These are phyloP conservation scores for Epinotia bilunana DNA, from an alignment of 2,888 invertebrate genomes.

Conservation along the genomic window DNA sequence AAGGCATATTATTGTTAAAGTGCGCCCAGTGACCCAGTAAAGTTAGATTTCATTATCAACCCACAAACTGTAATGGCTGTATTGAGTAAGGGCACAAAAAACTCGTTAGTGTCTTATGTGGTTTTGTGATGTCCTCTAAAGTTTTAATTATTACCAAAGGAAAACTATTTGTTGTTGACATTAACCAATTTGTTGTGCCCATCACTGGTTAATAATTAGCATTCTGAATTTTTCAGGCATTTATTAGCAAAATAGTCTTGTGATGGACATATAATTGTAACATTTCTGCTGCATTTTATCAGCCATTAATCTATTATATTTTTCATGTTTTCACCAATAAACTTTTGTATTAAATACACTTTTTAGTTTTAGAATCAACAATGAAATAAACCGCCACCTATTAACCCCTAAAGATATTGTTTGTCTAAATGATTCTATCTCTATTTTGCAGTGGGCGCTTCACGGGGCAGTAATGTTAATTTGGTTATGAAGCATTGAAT, in stretches of 20 bases:
- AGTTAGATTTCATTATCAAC: constrained; percentile 65
- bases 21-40: constrained; percentile 74
- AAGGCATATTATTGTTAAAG: constrained; percentile 75
- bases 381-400: constrained; percentile 82
- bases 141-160: constrained; percentile 75
- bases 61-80: constrained; percentile 79
- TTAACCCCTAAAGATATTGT: constrained; percentile 74
- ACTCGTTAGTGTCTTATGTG: constrained; percentile 81
- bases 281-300: constrained; percentile 85
- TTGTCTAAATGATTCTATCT: constrained; percentile 56
- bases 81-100: constrained; percentile 81
- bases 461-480: constrained; percentile 3
- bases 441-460: constrained; percentile 29
- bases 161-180: constrained; percentile 71
- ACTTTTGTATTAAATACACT: constrained; percentile 85
- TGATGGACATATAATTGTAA: constrained; percentile 83
- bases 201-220: constrained; percentile 71
- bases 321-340: constrained; percentile 85
- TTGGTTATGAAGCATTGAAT: neutral
- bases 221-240: constrained; percentile 83
- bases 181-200: constrained; percentile 84
- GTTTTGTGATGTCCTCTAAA: constrained; percentile 76
- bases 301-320: constrained; percentile 85
- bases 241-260: constrained; percentile 82
- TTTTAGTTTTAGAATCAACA: constrained; percentile 84